These are phyloP conservation scores for Leuciscus waleckii DNA, from an alignment of 2,797 vertebrate species.

Conservation along the genomic window DNA sequence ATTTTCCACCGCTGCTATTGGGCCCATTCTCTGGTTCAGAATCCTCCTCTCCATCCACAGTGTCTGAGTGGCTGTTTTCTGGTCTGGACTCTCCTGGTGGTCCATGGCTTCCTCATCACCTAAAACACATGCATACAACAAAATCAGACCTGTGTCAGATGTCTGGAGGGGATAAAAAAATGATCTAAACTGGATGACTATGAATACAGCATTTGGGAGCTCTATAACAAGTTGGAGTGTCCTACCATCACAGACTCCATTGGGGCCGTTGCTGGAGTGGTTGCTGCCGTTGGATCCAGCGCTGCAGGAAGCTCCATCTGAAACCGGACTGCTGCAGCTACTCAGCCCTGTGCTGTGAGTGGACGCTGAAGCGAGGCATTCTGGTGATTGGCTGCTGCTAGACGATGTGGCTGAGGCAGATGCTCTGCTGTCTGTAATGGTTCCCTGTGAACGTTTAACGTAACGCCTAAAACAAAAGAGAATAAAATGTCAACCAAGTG, in stretches of 20 bases:
- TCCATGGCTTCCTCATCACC: conserved; percentile 95
- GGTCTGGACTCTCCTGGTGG: conserved; percentile 87
- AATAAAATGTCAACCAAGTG: background rate
- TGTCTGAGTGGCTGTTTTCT: conserved; percentile 83
- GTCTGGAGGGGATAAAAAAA: background rate
- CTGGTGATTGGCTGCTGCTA: conserved; percentile 75
- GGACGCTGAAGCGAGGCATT: conserved; percentile 72
- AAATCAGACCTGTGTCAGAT: background rate
- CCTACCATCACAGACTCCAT: conserved; percentile 85
- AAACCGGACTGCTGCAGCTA: conserved; percentile 71
- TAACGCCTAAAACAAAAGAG: conserved; percentile 82
- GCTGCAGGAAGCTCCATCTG: conserved; percentile 78
- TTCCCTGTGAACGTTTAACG: conserved; percentile 82
- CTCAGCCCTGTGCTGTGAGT: conserved; percentile 66
- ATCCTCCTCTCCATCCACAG: conserved; percentile 75
- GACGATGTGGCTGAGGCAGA: conserved; percentile 72
- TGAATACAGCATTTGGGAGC: background rate
- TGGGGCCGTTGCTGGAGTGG: conserved; percentile 85
- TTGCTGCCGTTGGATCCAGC: conserved; percentile 74
- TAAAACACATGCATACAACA: conserved; percentile 56
- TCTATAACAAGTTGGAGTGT: background rate
- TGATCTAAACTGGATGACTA: background rate
- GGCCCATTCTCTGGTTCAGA: conserved; percentile 80
- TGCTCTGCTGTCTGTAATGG: conserved; percentile 74
- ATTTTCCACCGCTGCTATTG: conserved; percentile 62